Conservation (phyloP, 2,797 vertebrate species). For the Gambusia yucatana region DNA sequence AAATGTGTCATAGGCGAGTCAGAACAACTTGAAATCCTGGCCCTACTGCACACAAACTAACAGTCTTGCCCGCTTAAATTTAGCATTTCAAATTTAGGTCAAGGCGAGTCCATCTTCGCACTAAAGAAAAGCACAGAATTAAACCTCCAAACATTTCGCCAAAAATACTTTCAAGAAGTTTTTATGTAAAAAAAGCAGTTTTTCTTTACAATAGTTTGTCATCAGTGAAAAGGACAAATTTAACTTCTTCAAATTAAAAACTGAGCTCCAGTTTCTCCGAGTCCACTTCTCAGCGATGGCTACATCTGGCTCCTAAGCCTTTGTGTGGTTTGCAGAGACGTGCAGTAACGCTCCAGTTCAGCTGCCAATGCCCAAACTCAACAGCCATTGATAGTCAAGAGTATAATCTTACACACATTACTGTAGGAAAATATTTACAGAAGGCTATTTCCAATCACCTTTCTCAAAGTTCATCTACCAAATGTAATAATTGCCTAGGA, state of each 20-base stretch:
- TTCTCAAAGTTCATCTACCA: not conserved
- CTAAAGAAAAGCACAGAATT: not conserved
- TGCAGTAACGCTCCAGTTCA: slow-evolving; percentile 7
- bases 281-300: not conserved
- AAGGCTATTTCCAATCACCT: not conserved
- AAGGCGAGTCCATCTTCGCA: not conserved
- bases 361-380: slow-evolving; percentile 1
- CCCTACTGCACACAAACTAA: not conserved
- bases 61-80: not conserved
- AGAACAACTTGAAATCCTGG: not conserved
- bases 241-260: not conserved
- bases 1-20: not conserved
- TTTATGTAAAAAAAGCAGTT: not conserved
- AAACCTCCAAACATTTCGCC: not conserved
- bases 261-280: slow-evolving; percentile 5
- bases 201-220: not conserved
- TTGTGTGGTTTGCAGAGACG: slow-evolving; percentile 2
- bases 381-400: not conserved
- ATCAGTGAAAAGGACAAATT: not conserved
- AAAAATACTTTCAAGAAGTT: not conserved
- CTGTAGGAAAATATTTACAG: not conserved
- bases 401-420: not conserved
- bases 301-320: slow-evolving; percentile 9
- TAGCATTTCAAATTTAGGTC: not conserved
- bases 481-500: not conserved